Base-by-base conservation (phyloP, 2,113 vertebrate genomes). In the Suricata suricatta region DNA sequence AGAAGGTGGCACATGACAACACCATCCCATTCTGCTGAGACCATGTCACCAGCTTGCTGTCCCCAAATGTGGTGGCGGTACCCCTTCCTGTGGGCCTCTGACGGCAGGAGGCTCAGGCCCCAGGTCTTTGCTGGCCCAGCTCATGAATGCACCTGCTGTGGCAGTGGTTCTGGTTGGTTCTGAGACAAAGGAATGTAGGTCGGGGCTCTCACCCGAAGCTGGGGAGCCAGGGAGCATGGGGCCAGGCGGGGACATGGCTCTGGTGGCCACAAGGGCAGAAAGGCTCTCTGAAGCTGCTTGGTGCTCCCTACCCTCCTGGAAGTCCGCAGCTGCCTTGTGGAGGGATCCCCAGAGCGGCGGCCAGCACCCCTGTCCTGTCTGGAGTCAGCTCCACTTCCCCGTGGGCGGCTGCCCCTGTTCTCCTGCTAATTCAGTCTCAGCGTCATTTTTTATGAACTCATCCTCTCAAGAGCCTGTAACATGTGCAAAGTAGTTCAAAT, bases 11-110 rank as follows among this genome's bases (percentile, higher is more conserved):
- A 25, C 19, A n/a, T 47, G 41, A 35, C 27, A 19, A n/a, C 0
- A 29, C 79, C 31, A 21, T 13, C 19, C 21, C 29, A 2, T 7
- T 74, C 66, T 15, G 44, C 71, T 19, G 9, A 44, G 19, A 4
- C 33, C 76, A 38, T 3, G n/a, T 23, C 57, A 29, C 4, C 17
- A 35, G 16, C 68, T 82, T 10, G 4, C n/a, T 29, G 5, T 72
- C 60, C 14, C 60, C 0, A 0, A 25, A 41, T 2, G 33, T 57
- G 80, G 10, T 15, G 1, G 27, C 2, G 2, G 5, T 8, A 0
- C 12, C 29, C 2, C 25, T 52, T 57, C 69, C 25, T n/a, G 6
- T 10, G 23, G 15, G 3, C 17, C 74, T 33, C 52, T 6, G 9
- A 31, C 4, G 4, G 8, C 6, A 2, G 5, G 71, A 15, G 12